These are phyloP conservation scores for Actias luna DNA, from an alignment of 2,888 invertebrate genomes.

Conservation along the genomic window DNA sequence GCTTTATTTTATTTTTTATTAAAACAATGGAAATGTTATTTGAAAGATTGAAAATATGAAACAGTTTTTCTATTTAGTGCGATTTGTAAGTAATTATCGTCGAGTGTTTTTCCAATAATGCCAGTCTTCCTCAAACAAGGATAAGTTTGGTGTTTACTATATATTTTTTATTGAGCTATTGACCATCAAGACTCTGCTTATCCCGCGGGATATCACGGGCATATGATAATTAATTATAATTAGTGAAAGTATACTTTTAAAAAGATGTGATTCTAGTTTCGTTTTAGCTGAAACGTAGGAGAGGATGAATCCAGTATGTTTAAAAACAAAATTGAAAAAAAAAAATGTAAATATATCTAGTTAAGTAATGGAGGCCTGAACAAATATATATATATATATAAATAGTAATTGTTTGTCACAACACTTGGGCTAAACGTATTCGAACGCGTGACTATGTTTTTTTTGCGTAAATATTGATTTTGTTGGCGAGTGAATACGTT, in stretches of 20 bases:
- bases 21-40: neutral
- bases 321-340: slow-evolving; percentile 25
- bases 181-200: slow-evolving; percentile 13
- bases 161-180: neutral
- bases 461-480: slow-evolving; percentile 6
- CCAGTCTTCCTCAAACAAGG: slow-evolving; percentile 1
- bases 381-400: slow-evolving; percentile 49
- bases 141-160: neutral
- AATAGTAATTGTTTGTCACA: slow-evolving; percentile 65
- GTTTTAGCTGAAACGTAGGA: slow-evolving; percentile 21
- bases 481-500: slow-evolving; percentile 5
- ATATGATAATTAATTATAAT: slow-evolving; percentile 52
- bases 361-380: slow-evolving; percentile 72
- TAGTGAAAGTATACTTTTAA: slow-evolving; percentile 19
- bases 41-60: neutral
- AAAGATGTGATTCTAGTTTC: slow-evolving; percentile 43
- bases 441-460: slow-evolving; percentile 5
- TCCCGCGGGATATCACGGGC: slow-evolving; percentile 49
- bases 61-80: neutral
- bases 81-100: neutral
- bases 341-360: slow-evolving; percentile 72
- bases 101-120: neutral
- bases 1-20: neutral
- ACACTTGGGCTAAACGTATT: slow-evolving; percentile 26
- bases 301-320: slow-evolving; percentile 19